Evolutionary conservation across 2,113 vertebrate genomes (phyloP).

Genomic region (Nibea albiflora): DNA sequence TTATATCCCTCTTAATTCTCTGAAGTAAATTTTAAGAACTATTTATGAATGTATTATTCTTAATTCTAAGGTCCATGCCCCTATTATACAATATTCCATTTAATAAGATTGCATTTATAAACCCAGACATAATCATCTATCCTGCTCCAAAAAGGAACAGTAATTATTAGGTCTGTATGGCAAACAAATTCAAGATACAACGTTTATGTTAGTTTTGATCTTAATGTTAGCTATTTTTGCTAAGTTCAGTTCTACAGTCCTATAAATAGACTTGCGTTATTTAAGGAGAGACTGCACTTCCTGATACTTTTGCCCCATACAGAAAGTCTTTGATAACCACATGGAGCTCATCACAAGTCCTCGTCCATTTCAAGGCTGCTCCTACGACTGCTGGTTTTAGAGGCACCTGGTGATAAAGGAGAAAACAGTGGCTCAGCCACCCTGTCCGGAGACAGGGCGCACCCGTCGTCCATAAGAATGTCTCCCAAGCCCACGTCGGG

Average conservation of each 20-base stretch:
- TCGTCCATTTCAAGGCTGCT: conserved; percentile 92
- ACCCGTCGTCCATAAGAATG: conserved; percentile 91
- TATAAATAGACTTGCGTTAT: conserved; percentile 39
- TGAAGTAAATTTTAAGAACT: conserved; percentile 59
- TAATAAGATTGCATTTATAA: conserved; percentile 68
- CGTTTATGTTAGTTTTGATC: conserved; percentile 58
- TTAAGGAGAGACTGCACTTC: conserved; percentile 37
- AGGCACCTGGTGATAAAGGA: conserved; percentile 88
- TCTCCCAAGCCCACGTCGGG: conserved; percentile 84
- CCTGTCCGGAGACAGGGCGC: conserved; percentile 81
- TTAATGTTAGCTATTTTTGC: conserved; percentile 27
- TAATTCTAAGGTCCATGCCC: conserved; percentile 64
- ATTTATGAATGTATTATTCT: conserved; percentile 47
- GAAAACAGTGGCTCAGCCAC: conserved; percentile 85
- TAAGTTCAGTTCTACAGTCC: conserved; percentile 35
- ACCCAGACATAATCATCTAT: conserved; percentile 51
- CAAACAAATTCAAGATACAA: conserved; percentile 42
- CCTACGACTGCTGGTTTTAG: conserved; percentile 88
- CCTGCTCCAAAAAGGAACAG: conserved; percentile 52
- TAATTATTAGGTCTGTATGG: conserved; percentile 47
- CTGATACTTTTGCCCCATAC: conserved; percentile 35
- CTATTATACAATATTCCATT: conserved; percentile 68
- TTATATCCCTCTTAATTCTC: conserved; percentile 72
- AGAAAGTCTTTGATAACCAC: conserved; percentile 20
- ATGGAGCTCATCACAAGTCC: conserved; percentile 85